phyloP scores from a whole-genome alignment of 2,888 invertebrate species.

The Gisinianus flammeolus region DNA sequence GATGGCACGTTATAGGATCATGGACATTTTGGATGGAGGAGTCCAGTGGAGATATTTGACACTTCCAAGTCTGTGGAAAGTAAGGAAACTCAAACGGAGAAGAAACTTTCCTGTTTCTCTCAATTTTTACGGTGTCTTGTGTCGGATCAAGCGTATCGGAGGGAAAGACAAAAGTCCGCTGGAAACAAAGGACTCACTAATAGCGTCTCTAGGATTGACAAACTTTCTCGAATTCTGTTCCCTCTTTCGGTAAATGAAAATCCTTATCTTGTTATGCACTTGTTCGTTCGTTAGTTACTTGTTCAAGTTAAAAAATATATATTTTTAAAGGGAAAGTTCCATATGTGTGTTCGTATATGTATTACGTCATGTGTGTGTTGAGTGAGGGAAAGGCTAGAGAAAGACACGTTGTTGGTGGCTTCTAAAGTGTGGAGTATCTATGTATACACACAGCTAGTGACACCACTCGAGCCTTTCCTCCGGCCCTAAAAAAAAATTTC shows the following conservation, averaged over 20 bases:
- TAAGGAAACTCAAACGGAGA: conserved; percentile 79
- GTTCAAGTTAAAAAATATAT: no score
- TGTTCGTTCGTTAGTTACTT: no score
- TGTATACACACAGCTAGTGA: not conserved
- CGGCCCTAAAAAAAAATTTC: no score
- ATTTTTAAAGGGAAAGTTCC: no score
- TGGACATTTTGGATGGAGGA: conserved; percentile 45
- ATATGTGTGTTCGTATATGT: no score
- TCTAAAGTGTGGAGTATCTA: no score
- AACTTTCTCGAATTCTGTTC: conserved; percentile 78
- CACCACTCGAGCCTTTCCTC: not conserved
- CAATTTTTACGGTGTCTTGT: conserved; percentile 79
- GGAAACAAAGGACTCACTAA: conserved; percentile 69
- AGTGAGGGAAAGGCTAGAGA: no score
- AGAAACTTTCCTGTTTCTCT: conserved; percentile 75
- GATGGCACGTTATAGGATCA: conserved; percentile 17
- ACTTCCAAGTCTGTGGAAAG: conserved; percentile 69
- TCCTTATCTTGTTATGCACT: no score
- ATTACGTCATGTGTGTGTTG: no score
- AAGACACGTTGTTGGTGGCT: no score
- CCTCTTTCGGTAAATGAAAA: conserved; percentile 31
- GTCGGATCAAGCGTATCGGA: conserved; percentile 63
- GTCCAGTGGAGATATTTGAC: conserved; percentile 38
- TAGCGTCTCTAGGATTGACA: conserved; percentile 85
- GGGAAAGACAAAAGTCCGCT: conserved; percentile 72